phyloP scores from a whole-genome alignment of 2,797 vertebrate species.

The Oreortyx pictus region DNA sequence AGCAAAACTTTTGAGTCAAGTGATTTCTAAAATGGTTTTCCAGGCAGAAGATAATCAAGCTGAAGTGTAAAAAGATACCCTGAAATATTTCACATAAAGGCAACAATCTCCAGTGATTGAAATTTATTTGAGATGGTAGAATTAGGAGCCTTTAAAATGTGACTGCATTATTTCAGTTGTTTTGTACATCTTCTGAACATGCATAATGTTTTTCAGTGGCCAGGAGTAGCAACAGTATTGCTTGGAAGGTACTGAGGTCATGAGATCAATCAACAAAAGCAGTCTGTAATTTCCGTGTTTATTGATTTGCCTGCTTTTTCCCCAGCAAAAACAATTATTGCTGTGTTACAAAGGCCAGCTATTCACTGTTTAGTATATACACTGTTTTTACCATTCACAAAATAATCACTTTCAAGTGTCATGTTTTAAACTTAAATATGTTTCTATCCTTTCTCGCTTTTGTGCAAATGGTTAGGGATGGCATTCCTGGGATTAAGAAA shows the following conservation, averaged over 20 bases:
- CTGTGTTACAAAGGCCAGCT: slow-evolving; percentile 36
- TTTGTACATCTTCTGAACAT: slow-evolving; percentile 45
- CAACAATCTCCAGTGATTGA: background rate
- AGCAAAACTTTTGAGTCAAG: background rate
- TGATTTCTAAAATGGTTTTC: background rate
- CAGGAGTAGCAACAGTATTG: slow-evolving; percentile 24
- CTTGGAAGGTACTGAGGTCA: slow-evolving; percentile 12
- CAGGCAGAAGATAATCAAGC: background rate
- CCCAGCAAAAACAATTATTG: slow-evolving; percentile 52
- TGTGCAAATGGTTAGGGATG: background rate
- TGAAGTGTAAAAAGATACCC: background rate
- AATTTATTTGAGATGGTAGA: background rate
- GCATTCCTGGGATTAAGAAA: background rate
- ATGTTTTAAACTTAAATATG: background rate
- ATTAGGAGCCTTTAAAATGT: background rate
- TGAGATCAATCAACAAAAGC: slow-evolving; percentile 61
- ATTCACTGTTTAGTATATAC: background rate
- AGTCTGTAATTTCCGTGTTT: slow-evolving; percentile 43
- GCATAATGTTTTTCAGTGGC: background rate
- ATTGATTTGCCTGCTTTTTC: slow-evolving; percentile 64
- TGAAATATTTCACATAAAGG: background rate
- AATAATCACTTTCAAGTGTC: background rate
- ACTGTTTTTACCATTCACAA: background rate
- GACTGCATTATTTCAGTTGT: background rate
- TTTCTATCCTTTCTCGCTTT: background rate